Percentiles rank a stretch among this genome's conserved stretches.
phyloP scores from a whole-genome alignment of 2,888 invertebrate genomes.

The Stratiomys singularior region DNA sequence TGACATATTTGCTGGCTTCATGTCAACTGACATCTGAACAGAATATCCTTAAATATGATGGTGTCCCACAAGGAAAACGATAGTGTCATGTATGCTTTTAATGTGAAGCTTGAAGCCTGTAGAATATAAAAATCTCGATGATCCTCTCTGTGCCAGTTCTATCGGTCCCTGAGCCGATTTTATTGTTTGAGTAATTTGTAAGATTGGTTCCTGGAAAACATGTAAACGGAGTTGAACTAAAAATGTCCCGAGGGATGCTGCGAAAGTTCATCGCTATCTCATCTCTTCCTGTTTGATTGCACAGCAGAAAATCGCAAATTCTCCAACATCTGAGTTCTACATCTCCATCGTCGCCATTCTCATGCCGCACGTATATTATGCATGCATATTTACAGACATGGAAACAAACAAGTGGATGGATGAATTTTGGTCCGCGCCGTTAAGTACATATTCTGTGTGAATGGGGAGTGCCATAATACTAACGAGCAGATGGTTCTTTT shows the following conservation, averaged over 20 bases:
- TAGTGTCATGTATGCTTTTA: slow-evolving; percentile 25
- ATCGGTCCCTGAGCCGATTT: slow-evolving; percentile 47
- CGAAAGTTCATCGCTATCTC: slow-evolving; percentile 22
- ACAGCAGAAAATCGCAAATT: slow-evolving; percentile 10
- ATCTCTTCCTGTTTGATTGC: slow-evolving; percentile 8
- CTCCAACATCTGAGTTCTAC: background rate
- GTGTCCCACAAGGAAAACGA: slow-evolving; percentile 24
- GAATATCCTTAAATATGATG: slow-evolving; percentile 34
- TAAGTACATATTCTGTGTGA: slow-evolving; percentile 35
- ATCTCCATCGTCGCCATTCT: slow-evolving; percentile 14
- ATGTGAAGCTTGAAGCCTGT: background rate
- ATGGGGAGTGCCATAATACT: slow-evolving; percentile 39
- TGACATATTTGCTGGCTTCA: slow-evolving; percentile 1
- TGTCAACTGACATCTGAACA: slow-evolving; percentile 21
- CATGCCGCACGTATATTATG: slow-evolving; percentile 19
- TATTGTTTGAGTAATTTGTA: slow-evolving; percentile 53
- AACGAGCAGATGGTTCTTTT: slow-evolving; percentile 47
- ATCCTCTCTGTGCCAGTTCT: slow-evolving; percentile 41
- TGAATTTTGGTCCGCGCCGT: slow-evolving; percentile 35
- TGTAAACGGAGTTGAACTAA: slow-evolving; percentile 49
- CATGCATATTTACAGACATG: slow-evolving; percentile 29
- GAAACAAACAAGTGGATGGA: slow-evolving; percentile 35
- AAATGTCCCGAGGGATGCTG: slow-evolving; percentile 40
- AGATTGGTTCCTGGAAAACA: slow-evolving; percentile 52
- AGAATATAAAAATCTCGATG: slow-evolving; percentile 31